Conservation (phyloP, 2,888 invertebrate genomes). For the Torymus aiolomorphi region DNA sequence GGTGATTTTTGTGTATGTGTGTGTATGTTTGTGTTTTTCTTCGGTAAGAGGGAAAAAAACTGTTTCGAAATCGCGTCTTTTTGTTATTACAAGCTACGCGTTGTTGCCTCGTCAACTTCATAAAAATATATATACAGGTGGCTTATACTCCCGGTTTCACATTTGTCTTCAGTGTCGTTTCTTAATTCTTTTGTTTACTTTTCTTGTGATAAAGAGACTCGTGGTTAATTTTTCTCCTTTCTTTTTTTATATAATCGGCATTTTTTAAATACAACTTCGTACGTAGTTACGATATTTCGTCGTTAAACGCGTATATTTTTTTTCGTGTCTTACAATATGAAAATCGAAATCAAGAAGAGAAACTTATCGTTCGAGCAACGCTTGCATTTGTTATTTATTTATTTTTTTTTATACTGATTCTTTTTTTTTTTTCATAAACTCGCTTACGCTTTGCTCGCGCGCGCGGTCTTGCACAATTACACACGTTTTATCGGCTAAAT, state of each 20-base stretch:
- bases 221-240: slow-evolving; percentile 16
- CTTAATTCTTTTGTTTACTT: slow-evolving; percentile 43
- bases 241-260: slow-evolving; percentile 48
- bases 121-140: slow-evolving; percentile 73
- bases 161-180: slow-evolving; percentile 36
- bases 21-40: neutral
- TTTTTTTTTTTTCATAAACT: slow-evolving; percentile 41
- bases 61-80: slow-evolving; percentile 50
- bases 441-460: slow-evolving; percentile 52
- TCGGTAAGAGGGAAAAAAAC: slow-evolving; percentile 52
- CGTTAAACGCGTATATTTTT: slow-evolving; percentile 40
- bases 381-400: slow-evolving; percentile 45
- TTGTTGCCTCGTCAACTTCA: slow-evolving; percentile 73
- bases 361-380: slow-evolving; percentile 56
- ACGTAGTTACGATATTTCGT: slow-evolving; percentile 50
- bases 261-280: slow-evolving; percentile 54
- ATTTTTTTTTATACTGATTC: slow-evolving; percentile 39
- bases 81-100: slow-evolving; percentile 71
- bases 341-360: slow-evolving; percentile 57
- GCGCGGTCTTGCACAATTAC: slow-evolving; percentile 54
- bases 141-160: slow-evolving; percentile 49
- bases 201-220: slow-evolving; percentile 50
- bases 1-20: slow-evolving; percentile 32
- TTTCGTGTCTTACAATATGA: slow-evolving; percentile 49
- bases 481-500: slow-evolving; percentile 42